A percentile compares a stretch with the other conserved stretches of the same genome.
phyloP scores from a whole-genome alignment of 2,797 vertebrate genomes.

The Platalea minor region DNA sequence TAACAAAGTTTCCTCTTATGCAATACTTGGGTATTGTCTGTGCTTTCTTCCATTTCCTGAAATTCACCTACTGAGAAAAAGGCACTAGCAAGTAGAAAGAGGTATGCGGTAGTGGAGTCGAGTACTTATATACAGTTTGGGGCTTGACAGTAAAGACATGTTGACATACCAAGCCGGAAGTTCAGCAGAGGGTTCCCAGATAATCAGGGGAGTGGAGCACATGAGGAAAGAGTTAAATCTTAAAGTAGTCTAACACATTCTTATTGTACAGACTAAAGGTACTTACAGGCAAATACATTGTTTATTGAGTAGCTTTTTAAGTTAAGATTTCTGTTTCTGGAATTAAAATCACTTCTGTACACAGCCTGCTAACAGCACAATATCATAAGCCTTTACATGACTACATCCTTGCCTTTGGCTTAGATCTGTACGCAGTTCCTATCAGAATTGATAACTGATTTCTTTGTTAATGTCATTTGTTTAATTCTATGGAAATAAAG shows the following conservation, averaged over 20 bases:
- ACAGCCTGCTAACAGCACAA: not conserved
- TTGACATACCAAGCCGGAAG: not conserved
- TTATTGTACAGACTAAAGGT: not conserved
- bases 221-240: not conserved
- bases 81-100: not conserved
- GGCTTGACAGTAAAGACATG: rapidly evolving
- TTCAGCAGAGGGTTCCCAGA: not conserved
- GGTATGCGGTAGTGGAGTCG: not conserved
- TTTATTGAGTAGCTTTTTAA: not conserved
- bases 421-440: not conserved
- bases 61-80: not conserved
- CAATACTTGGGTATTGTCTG: not conserved
- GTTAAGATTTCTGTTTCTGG: not conserved
- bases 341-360: not conserved
- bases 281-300: not conserved
- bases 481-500: not conserved
- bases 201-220: not conserved
- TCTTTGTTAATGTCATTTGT: not conserved
- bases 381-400: not conserved
- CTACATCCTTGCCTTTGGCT: not conserved
- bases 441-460: not conserved
- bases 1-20: not conserved
- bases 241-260: not conserved
- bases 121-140: rapidly evolving
- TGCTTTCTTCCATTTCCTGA: not conserved